Base-by-base conservation (phyloP, 2,888 invertebrate species). In the Coelopa pilipes region DNA sequence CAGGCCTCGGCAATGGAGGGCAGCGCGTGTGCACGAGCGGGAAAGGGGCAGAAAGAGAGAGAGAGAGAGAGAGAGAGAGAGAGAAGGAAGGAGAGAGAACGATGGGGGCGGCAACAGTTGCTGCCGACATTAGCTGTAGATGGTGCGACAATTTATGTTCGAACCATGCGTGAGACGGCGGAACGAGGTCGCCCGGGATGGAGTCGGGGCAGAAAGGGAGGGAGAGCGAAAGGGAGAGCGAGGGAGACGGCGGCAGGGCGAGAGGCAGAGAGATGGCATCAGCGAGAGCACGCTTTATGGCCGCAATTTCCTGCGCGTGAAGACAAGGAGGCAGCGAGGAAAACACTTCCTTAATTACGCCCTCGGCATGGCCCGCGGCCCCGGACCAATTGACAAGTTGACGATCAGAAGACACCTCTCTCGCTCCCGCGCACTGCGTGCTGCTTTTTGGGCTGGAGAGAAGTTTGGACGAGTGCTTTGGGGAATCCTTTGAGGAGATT, bases 71-170 rank as follows among this genome's bases (percentile, higher is more conserved):
- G 17, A 21, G 2, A 15, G 21, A 19, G 10, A 21, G 21, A 57
- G 21, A 57, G 11, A 19, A 11, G 57, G 21, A 9, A 49, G 19
- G n/a, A n/a, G n/a, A n/a, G n/a, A n/a, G n/a, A n/a, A n/a, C n/a
- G 60, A 19, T n/a, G 19, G 55, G 9, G n/a, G 5, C 5, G 19
- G 65, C 47, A 46, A 19, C 15, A 46, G 34, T 55, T 67, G 34
- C 50, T 59, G 34, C 21, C 49, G 50, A 62, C 53, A 34, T 62
- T 62, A 63, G 45, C 62, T 70, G n/a, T 62, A 62, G 70, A 63
- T 55, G 71, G 53, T 45, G 65, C 63, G 59, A 71, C 71, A 71
- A 65, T 71, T 71, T 65, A 71, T 65, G 45, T 47, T 46, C n/a
- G 46, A 45, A 19, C 19, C 15, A 47, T 57, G 57, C 69, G 46